phyloP scores from a whole-genome alignment of 2,797 vertebrate genomes.

The Gila robusta region DNA sequence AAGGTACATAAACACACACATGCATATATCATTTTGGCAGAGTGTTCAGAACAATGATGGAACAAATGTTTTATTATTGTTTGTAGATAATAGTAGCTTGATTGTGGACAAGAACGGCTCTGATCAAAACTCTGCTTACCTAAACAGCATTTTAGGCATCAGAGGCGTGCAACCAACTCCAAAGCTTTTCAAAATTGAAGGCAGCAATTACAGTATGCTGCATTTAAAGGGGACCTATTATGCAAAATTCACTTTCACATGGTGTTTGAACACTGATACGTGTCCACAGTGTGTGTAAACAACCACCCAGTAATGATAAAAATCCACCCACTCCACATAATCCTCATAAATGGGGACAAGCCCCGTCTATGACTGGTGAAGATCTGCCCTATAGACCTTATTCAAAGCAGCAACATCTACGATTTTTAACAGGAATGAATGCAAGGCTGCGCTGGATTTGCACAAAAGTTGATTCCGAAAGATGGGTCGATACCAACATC shows the following conservation, averaged over 20 bases:
- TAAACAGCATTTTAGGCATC: neutral
- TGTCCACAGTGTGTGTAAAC: neutral
- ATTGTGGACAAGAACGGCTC: neutral
- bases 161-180: neutral
- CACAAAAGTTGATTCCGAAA: no score
- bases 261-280: neutral
- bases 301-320: neutral
- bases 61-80: neutral
- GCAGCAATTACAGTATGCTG: neutral
- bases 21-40: neutral
- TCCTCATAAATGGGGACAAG: no score
- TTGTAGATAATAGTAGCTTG: neutral
- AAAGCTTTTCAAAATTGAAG: neutral
- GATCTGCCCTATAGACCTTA: no score
- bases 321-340: no score
- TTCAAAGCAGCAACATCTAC: no score
- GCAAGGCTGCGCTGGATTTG: no score
- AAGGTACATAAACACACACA: conserved; percentile 80
- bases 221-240: neutral
- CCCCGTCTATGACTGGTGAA: no score
- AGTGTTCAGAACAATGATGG: neutral
- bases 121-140: neutral
- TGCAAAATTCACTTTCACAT: neutral
- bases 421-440: no score
- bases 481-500: no score